Evolutionary conservation across 2,888 invertebrate genomes (phyloP).

Genomic region (Conops quadrifasciatus): DNA sequence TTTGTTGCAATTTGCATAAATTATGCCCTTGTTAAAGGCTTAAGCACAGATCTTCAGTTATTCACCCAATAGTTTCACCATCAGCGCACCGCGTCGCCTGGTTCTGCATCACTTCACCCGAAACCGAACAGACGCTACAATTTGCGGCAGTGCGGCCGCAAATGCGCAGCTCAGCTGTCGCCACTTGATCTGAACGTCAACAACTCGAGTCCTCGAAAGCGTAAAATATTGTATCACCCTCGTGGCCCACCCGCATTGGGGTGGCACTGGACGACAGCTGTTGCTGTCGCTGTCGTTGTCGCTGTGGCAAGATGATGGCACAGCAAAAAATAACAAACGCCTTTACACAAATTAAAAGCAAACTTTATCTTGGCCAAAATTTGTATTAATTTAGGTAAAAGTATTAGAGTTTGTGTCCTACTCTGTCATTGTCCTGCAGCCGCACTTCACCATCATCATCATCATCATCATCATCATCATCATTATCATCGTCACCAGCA

Average conservation of each 20-base stretch:
- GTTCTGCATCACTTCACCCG: too few relatives aligned
- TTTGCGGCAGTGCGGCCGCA: background rate
- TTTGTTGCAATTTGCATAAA: constrained; percentile 42
- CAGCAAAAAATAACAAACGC: constrained; percentile 19
- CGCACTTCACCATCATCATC: too few relatives aligned
- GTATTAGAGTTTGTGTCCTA: constrained; percentile 38
- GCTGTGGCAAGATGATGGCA: constrained; percentile 26
- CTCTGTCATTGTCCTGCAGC: background rate
- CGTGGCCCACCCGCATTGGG: constrained; percentile 34
- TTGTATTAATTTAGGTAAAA: constrained; percentile 54
- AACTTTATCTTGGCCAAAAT: constrained; percentile 53
- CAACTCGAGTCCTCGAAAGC: background rate
- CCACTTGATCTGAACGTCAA: constrained; percentile 22
- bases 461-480: too few relatives aligned
- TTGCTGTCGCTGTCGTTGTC: background rate
- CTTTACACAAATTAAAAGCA: constrained; percentile 50
- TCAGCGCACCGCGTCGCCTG: too few relatives aligned
- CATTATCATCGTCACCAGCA: too few relatives aligned
- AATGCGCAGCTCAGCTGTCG: constrained; percentile 12
- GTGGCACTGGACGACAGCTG: constrained; percentile 29
- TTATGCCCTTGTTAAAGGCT: constrained; percentile 18
- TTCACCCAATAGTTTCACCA: too few relatives aligned
- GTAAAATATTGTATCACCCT: background rate
- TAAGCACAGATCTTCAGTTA: too few relatives aligned
- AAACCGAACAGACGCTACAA: constrained; percentile 25